phyloP scores from a whole-genome alignment of 2,797 vertebrate genomes.

The Serranus cabrilla region DNA sequence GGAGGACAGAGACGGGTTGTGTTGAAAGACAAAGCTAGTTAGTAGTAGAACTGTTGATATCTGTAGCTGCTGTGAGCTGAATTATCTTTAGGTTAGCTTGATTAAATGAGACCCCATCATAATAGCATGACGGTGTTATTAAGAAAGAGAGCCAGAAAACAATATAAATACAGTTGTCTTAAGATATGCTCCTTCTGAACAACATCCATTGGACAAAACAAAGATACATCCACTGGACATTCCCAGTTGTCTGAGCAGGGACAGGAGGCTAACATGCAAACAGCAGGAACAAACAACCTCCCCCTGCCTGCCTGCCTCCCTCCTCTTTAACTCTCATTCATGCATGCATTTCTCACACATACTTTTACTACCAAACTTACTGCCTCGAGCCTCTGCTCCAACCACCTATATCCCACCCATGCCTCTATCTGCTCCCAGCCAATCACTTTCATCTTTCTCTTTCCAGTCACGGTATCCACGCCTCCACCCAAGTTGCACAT shows the following conservation, averaged over 20 bases:
- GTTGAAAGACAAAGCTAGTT: conserved; percentile 36
- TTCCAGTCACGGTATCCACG: conserved; percentile 19
- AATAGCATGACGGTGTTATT: neutral
- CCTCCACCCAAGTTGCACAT: conserved; percentile 43
- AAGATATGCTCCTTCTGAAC: neutral
- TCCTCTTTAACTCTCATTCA: conserved; percentile 26
- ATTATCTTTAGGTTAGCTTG: neutral
- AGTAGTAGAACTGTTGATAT: neutral
- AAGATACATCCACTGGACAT: conserved; percentile 32
- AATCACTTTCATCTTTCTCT: conserved; percentile 24
- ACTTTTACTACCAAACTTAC: conserved; percentile 19
- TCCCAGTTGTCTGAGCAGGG: conserved; percentile 33
- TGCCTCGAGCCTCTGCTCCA: conserved; percentile 14
- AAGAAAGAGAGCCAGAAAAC: neutral
- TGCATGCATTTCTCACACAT: conserved; percentile 26
- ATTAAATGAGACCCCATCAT: neutral
- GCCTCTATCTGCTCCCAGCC: conserved; percentile 17
- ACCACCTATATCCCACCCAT: conserved; percentile 1
- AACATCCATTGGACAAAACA: conserved; percentile 10
- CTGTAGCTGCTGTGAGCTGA: neutral
- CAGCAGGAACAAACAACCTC: conserved; percentile 15
- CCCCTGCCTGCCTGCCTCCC: conserved; percentile 18
- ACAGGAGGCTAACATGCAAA: conserved; percentile 31
- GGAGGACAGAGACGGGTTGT: conserved; percentile 11
- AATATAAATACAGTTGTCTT: neutral